Evolutionary conservation across 2,113 vertebrate species (phyloP).

Genomic region (Labrus mixtus): DNA sequence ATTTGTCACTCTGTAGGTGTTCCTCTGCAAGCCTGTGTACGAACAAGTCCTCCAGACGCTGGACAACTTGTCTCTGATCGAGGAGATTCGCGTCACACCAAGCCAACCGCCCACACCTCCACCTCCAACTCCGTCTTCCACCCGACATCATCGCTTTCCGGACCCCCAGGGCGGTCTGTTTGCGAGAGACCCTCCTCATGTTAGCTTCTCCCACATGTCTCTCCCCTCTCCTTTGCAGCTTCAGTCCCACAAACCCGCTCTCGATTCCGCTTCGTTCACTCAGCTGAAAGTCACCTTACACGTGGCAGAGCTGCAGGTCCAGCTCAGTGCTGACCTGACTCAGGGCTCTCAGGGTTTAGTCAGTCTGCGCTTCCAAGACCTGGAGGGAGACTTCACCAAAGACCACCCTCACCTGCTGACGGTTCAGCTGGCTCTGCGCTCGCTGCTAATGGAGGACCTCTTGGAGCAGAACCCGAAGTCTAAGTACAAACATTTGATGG

Average conservation of each 20-base stretch:
- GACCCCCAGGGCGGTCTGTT: slow-evolving; percentile 89
- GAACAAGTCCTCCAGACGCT: slow-evolving; percentile 97
- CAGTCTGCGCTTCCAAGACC: slow-evolving; percentile 94
- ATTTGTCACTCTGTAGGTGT: slow-evolving; percentile 85
- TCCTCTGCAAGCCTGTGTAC: slow-evolving; percentile 95
- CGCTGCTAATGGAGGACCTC: slow-evolving; percentile 97
- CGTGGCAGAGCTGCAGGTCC: slow-evolving; percentile 94
- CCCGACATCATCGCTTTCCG: slow-evolving; percentile 81
- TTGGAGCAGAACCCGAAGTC: slow-evolving; percentile 94
- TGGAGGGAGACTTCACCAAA: slow-evolving; percentile 94
- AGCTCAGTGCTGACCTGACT: slow-evolving; percentile 92
- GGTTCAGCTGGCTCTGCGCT: slow-evolving; percentile 91
- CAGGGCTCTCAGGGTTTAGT: slow-evolving; percentile 95
- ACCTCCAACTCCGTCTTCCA: slow-evolving; percentile 85
- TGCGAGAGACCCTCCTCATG: slow-evolving; percentile 86
- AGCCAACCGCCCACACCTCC: slow-evolving; percentile 80
- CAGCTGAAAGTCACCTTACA: slow-evolving; percentile 92
- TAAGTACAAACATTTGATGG: slow-evolving; percentile 95
- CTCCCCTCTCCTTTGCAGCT: slow-evolving; percentile 77
- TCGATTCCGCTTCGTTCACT: slow-evolving; percentile 84
- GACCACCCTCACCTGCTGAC: slow-evolving; percentile 92
- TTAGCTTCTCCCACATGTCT: slow-evolving; percentile 80
- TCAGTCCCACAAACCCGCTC: slow-evolving; percentile 65
- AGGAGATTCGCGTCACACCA: slow-evolving; percentile 84
- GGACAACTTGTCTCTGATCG: slow-evolving; percentile 93